Percentiles rank a stretch among this genome's conserved stretches.
phyloP scores from a whole-genome alignment of 2,888 invertebrate genomes.

The Drosophila phalerata region DNA sequence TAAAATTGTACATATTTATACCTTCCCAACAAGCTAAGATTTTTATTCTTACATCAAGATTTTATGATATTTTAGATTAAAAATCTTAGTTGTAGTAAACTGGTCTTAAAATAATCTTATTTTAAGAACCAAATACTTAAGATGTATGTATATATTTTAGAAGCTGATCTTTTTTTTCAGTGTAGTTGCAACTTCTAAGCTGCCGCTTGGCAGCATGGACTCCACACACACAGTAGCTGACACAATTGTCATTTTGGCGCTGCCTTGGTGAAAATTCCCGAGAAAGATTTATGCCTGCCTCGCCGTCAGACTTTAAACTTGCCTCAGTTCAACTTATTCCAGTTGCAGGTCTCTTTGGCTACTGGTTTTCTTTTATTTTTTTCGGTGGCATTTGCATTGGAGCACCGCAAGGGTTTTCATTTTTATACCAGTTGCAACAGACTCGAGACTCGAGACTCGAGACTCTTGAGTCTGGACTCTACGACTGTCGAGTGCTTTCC shows the following conservation, averaged over 20 bases:
- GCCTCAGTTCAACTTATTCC: slow-evolving; percentile 8
- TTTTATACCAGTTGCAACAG: slow-evolving; percentile 51
- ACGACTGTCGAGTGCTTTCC: slow-evolving; percentile 21
- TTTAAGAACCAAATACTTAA: too few species aligned
- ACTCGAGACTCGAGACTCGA: neutral
- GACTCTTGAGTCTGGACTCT: slow-evolving; percentile 1
- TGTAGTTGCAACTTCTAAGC: slow-evolving; percentile 45
- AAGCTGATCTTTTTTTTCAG: too few species aligned
- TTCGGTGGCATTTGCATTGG: slow-evolving; percentile 26
- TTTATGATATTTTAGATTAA: too few species aligned
- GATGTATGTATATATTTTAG: too few species aligned
- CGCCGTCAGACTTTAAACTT: slow-evolving; percentile 19
- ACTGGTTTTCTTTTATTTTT: slow-evolving; percentile 67
- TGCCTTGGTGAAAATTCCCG: slow-evolving; percentile 70
- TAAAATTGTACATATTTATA: too few species aligned
- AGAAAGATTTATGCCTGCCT: slow-evolving; percentile 75
- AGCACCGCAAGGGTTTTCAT: slow-evolving; percentile 63
- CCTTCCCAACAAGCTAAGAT: too few species aligned
- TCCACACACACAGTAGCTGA: slow-evolving; percentile 83
- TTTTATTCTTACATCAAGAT: too few species aligned
- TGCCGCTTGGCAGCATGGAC: slow-evolving; percentile 28
- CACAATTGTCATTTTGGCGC: slow-evolving; percentile 84
- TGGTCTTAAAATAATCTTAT: too few species aligned
- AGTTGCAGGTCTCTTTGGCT: slow-evolving; percentile 57
- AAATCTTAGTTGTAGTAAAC: too few species aligned